These are phyloP conservation scores for Nebria salina DNA, from an alignment of 2,888 invertebrate species.

Conservation along the genomic window DNA sequence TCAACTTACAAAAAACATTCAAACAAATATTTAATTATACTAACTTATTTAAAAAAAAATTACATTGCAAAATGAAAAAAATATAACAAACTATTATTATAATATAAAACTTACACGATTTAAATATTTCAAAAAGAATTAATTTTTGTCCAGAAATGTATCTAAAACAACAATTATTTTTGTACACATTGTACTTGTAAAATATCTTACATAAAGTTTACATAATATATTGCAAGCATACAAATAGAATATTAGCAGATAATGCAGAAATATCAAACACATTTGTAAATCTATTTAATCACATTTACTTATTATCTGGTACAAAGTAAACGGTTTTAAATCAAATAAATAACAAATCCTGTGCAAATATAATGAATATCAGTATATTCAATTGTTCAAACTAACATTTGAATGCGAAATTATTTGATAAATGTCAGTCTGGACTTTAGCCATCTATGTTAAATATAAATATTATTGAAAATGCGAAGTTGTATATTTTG, in stretches of 20 bases:
- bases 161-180: too few relatives aligned
- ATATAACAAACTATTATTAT: too few relatives aligned
- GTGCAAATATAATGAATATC: neutral
- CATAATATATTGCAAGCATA: neutral
- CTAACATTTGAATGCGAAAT: neutral
- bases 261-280: neutral
- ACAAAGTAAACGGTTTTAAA: neutral
- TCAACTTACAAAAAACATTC: neutral
- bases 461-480: neutral
- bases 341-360: neutral
- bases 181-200: too few relatives aligned
- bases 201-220: neutral
- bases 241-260: neutral
- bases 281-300: neutral
- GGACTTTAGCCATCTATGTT: neutral
- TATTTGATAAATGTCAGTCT: neutral
- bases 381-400: neutral
- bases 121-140: too few relatives aligned
- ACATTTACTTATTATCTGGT: slow-evolving; percentile 1
- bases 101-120: too few relatives aligned
- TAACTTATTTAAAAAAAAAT: neutral
- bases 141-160: too few relatives aligned
- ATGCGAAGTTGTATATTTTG: neutral
- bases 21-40: neutral
- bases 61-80: too few relatives aligned